Evolutionary conservation across 1,140 invertebrate species (phyloP).

Genomic region (Bombus haemorrhoidalis): DNA sequence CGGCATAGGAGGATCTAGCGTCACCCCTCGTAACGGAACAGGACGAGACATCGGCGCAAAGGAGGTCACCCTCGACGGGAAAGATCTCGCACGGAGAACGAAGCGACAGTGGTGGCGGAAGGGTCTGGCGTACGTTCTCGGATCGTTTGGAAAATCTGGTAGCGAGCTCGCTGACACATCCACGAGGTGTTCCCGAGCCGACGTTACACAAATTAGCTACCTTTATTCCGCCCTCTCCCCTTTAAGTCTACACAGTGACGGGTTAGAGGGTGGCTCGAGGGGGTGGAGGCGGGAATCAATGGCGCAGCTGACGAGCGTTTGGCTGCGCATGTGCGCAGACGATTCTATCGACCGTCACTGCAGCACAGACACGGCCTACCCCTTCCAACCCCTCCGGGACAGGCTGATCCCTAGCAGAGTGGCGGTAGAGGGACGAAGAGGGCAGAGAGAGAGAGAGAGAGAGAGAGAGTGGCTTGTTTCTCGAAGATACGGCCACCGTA

Average conservation of each 20-base stretch:
- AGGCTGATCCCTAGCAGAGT: conserved; percentile 63
- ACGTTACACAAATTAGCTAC: conserved; percentile 72
- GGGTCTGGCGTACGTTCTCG: neutral
- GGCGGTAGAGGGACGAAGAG: conserved; percentile 18
- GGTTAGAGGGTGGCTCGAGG: conserved; percentile 22
- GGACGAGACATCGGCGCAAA: conserved; percentile 16
- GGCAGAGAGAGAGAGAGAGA: neutral
- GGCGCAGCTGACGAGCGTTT: conserved; percentile 80
- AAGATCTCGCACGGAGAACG: neutral
- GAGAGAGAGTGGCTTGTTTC: conserved; percentile 48
- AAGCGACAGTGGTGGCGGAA: neutral
- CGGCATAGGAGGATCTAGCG: neutral
- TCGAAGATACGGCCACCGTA: conserved; percentile 43
- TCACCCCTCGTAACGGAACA: conserved; percentile 21
- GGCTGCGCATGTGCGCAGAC: conserved; percentile 80
- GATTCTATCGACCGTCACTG: conserved; percentile 80
- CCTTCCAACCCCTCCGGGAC: conserved; percentile 68
- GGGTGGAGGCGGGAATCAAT: conserved; percentile 74
- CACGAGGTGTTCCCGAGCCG: conserved; percentile 36
- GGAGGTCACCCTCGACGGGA: conserved; percentile 35
- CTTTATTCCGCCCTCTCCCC: conserved; percentile 72
- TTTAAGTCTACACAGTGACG: conserved; percentile 74
- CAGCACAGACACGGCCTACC: conserved; percentile 79
- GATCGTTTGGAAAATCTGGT: conserved; percentile 40
- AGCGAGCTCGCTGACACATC: conserved; percentile 11